A percentile compares a stretch with the other conserved stretches of the same genome.
Evolutionary conservation across 2,113 vertebrate species (phyloP).

Genomic region (Danionella cerebrum): DNA sequence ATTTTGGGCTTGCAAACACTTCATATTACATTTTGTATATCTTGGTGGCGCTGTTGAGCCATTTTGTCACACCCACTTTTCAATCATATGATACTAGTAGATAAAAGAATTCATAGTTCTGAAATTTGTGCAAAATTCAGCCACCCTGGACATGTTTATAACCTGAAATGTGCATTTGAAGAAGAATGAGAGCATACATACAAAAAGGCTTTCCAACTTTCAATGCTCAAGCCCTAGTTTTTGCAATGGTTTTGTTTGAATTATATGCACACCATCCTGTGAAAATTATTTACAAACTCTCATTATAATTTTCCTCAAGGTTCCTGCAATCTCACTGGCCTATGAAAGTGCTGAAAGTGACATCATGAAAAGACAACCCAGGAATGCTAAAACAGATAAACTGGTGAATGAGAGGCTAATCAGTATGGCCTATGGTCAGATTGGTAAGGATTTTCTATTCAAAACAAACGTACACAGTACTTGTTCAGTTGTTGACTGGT

Average conservation of each 20-base stretch:
- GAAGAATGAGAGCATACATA: no score
- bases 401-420: constrained; percentile 90
- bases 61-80: no score
- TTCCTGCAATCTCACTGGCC: constrained; percentile 88
- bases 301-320: constrained; percentile 53
- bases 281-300: background rate
- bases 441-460: constrained; percentile 59
- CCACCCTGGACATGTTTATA: no score
- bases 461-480: background rate
- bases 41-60: no score
- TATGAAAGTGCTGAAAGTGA: constrained; percentile 90
- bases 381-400: constrained; percentile 86
- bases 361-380: constrained; percentile 94
- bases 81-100: no score
- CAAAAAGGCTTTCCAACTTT: no score
- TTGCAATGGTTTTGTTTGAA: background rate
- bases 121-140: no score
- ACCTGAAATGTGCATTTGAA: no score
- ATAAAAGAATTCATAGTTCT: no score
- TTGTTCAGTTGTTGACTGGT: background rate
- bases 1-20: no score
- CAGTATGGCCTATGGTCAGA: constrained; percentile 92
- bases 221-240: no score
- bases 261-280: background rate
- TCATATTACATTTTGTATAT: no score